Conservation (phyloP, 2,797 vertebrate species). For the Epinephelus coioides region DNA sequence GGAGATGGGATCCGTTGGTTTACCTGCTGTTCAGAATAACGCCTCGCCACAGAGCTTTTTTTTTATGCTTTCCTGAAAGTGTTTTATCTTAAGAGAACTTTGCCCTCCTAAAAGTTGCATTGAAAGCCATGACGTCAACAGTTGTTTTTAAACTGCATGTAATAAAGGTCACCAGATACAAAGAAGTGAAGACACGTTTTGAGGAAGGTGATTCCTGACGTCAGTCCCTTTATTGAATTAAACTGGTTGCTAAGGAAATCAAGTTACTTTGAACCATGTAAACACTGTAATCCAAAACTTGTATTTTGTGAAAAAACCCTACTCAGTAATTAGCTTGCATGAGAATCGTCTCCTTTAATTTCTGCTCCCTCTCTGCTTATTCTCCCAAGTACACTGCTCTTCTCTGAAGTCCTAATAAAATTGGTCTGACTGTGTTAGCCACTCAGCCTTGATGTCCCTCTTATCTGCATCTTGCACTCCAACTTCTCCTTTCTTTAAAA, state of each 20-base stretch:
- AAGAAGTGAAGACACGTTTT: background rate
- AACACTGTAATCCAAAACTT: background rate
- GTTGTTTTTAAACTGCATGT: background rate
- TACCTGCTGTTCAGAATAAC: background rate
- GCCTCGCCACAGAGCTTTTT: background rate
- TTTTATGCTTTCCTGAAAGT: background rate
- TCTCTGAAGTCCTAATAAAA: background rate
- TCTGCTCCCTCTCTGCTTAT: background rate
- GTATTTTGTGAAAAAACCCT: background rate
- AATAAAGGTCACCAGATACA: background rate
- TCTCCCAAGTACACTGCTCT: background rate
- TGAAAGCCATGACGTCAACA: background rate
- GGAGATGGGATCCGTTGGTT: too few species aligned
- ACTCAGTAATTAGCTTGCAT: too few species aligned
- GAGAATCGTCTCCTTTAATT: background rate
- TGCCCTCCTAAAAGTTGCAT: background rate
- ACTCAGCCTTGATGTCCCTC: background rate
- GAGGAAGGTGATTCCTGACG: background rate
- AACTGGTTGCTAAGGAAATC: background rate
- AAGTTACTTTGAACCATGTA: slow-evolving; percentile 1
- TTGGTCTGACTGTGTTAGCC: background rate
- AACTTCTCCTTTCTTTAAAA: slow-evolving; percentile 13
- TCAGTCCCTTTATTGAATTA: slow-evolving; percentile 5
- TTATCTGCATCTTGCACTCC: slow-evolving; percentile 7
- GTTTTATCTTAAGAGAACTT: background rate